Evolutionary conservation across 2,113 vertebrate species (phyloP).

Genomic region (Dolichotis patagonum): DNA sequence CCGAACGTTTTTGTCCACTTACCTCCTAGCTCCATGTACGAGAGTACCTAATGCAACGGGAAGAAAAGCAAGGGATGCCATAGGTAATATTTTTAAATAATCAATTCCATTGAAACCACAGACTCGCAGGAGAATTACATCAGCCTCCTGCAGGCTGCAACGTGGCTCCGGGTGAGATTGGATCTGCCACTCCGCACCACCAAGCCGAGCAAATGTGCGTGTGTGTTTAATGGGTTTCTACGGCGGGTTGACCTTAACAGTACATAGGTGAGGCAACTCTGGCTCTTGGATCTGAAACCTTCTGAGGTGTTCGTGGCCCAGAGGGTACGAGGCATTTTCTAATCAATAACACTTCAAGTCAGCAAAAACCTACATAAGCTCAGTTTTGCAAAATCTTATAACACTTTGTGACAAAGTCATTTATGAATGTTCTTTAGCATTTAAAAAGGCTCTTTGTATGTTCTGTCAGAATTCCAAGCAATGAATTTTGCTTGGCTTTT

Average conservation of each 20-base stretch:
- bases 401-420: slow-evolving; percentile 83
- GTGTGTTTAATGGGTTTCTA: slow-evolving; percentile 78
- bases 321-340: slow-evolving; percentile 79
- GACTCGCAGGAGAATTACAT: slow-evolving; percentile 80
- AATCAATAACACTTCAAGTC: slow-evolving; percentile 83
- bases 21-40: background rate
- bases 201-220: slow-evolving; percentile 18
- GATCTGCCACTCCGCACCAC: slow-evolving; percentile 78
- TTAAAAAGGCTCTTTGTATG: slow-evolving; percentile 81
- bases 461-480: slow-evolving; percentile 78
- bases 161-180: slow-evolving; percentile 77
- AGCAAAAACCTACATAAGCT: slow-evolving; percentile 79
- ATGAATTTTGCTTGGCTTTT: slow-evolving; percentile 79
- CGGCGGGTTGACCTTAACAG: slow-evolving; percentile 77
- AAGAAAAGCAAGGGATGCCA: slow-evolving; percentile 71
- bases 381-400: slow-evolving; percentile 80
- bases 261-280: slow-evolving; percentile 66
- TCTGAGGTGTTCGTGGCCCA: slow-evolving; percentile 45
- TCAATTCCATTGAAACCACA: slow-evolving; percentile 82
- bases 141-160: slow-evolving; percentile 76
- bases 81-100: slow-evolving; percentile 81
- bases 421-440: slow-evolving; percentile 81
- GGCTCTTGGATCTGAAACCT: slow-evolving; percentile 79
- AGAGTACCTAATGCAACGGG: slow-evolving; percentile 57
- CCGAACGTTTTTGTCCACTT: slow-evolving; percentile 22